A percentile compares a stretch with the other conserved stretches of the same genome.
These are phyloP conservation scores for Pemphigus obesinymphae DNA, from an alignment of 1,140 invertebrate species.

Conservation along the genomic window DNA sequence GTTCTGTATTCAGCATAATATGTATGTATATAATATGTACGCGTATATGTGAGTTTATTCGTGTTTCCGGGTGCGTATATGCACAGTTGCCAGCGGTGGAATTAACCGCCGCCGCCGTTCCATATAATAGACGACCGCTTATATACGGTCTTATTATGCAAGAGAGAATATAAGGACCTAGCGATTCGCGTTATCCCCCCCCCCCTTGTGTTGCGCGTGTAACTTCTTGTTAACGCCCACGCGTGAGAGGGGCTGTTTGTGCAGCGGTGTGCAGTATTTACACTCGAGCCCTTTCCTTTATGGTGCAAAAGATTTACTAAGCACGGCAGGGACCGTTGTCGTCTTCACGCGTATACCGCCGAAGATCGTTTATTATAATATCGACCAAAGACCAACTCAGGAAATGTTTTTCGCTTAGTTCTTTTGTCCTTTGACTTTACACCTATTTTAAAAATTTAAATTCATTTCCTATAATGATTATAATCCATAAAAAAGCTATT, in stretches of 20 bases:
- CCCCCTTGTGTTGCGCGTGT: not conserved
- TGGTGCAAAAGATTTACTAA: not conserved
- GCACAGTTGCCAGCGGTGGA: not conserved
- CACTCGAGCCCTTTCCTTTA: not conserved
- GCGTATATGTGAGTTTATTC: not conserved
- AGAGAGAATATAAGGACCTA: not conserved
- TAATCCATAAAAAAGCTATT: too few relatives aligned
- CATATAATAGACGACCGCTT: not conserved
- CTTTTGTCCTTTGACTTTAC: too few relatives aligned
- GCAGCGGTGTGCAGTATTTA: conserved; percentile 16
- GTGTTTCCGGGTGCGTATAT: not conserved
- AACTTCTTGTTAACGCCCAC: conserved; percentile 15
- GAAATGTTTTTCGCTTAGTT: too few relatives aligned
- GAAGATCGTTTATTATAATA: too few relatives aligned
- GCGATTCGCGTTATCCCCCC: not conserved
- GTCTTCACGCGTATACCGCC: too few relatives aligned
- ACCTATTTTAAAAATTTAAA: too few relatives aligned
- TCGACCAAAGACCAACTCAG: too few relatives aligned
- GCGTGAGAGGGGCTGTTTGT: not conserved
- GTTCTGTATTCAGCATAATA: too few relatives aligned
- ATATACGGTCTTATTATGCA: not conserved
- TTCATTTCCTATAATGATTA: too few relatives aligned
- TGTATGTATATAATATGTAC: too few relatives aligned
- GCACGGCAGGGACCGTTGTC: too few relatives aligned
- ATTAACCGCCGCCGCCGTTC: not conserved